Evolutionary conservation across 2,888 invertebrate species (phyloP).

Genomic region (Euclidia mi): DNA sequence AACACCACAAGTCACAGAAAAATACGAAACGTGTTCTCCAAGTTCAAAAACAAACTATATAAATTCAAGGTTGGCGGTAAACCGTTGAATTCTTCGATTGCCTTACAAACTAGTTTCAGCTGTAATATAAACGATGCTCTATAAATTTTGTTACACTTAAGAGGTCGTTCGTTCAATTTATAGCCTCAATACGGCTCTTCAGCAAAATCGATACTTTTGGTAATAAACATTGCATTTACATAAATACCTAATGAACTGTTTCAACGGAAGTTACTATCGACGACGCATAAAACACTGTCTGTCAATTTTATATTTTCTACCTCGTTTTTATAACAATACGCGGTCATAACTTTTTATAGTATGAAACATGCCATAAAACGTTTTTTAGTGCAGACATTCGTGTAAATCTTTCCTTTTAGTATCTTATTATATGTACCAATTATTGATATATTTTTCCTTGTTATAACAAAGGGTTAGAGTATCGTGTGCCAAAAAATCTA

Average conservation of each 20-base stretch:
- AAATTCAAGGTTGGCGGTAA: background rate
- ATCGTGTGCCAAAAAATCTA: background rate
- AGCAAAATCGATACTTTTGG: constrained; percentile 61
- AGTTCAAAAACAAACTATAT: background rate
- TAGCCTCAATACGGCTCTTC: constrained; percentile 31
- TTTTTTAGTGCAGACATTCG: constrained; percentile 71
- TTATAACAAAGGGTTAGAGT: background rate
- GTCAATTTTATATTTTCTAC: constrained; percentile 78
- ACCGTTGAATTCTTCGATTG: background rate
- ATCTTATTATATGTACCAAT: constrained; percentile 45
- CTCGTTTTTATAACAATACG: constrained; percentile 76
- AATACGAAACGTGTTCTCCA: too few species aligned
- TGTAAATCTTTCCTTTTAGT: constrained; percentile 66
- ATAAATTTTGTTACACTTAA: constrained; percentile 25
- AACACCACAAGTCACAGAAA: too few species aligned
- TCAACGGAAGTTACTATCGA: constrained; percentile 53
- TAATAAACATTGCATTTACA: constrained; percentile 69
- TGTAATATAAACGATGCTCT: constrained; percentile 4
- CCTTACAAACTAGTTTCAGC: background rate
- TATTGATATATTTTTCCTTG: constrained; percentile 1
- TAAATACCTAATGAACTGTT: constrained; percentile 66
- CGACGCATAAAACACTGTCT: constrained; percentile 77
- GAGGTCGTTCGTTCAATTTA: constrained; percentile 39
- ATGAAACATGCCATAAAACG: constrained; percentile 76
- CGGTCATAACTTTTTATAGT: constrained; percentile 84